Conservation (phyloP, 1,140 invertebrate genomes). For the Ctenoplectra terminalis region DNA sequence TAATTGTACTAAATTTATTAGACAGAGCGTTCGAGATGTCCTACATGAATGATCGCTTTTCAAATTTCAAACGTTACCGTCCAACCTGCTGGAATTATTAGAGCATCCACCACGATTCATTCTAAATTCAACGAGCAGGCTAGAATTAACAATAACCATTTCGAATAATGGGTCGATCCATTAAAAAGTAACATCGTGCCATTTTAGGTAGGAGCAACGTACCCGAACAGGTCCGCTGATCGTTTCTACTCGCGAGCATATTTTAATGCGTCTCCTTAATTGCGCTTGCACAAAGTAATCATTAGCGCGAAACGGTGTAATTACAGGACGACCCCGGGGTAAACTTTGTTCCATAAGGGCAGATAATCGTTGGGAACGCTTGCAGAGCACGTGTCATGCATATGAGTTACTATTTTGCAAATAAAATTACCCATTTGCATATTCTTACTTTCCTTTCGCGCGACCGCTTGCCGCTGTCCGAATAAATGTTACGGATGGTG, state of each 20-base stretch:
- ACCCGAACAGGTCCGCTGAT: slow-evolving; percentile 28
- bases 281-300: slow-evolving; percentile 35
- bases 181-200: slow-evolving; percentile 26
- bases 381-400: slow-evolving; percentile 8
- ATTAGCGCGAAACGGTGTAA: slow-evolving; percentile 44
- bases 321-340: slow-evolving; percentile 6
- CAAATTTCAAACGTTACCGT: not conserved
- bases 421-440: not conserved
- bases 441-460: not conserved
- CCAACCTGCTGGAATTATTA: slow-evolving; percentile 4
- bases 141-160: not conserved
- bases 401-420: not conserved
- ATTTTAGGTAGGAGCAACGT: slow-evolving; percentile 28
- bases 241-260: slow-evolving; percentile 25
- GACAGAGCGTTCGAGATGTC: not conserved
- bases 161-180: not conserved
- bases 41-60: not conserved
- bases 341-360: slow-evolving; percentile 8
- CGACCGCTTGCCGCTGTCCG: not conserved
- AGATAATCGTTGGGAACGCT: not conserved
- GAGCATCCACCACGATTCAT: slow-evolving; percentile 9
- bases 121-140: not conserved
- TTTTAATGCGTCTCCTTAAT: slow-evolving; percentile 38
- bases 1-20: too few species aligned
- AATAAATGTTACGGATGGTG: not conserved